These are phyloP conservation scores for Paraescarpia echinospica DNA, from an alignment of 1,140 invertebrate species.

Conservation along the genomic window DNA sequence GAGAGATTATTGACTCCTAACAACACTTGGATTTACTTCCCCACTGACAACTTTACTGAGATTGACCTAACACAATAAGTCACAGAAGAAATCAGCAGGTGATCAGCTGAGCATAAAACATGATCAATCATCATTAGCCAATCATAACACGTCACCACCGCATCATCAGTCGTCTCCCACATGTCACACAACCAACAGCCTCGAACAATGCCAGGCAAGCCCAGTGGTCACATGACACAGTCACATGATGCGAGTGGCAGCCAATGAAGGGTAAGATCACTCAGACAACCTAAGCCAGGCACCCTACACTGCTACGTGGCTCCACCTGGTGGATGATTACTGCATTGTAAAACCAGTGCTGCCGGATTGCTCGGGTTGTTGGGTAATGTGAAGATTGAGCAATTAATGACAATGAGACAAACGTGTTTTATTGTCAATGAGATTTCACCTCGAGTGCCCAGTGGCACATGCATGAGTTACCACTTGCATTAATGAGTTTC, in stretches of 20 bases:
- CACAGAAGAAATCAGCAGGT: neutral
- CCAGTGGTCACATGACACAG: neutral
- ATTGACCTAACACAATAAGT: neutral
- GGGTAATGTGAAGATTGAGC: neutral
- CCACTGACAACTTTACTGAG: neutral
- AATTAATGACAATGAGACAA: neutral
- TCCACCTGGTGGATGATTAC: neutral
- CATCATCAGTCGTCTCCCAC: neutral
- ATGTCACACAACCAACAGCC: neutral
- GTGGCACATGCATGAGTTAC: no score
- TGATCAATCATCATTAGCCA: no score
- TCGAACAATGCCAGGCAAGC: neutral
- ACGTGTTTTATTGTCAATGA: neutral
- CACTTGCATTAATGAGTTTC: no score
- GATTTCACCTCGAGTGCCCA: neutral
- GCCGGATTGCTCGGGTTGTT: neutral
- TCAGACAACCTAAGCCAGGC: conserved; percentile 46
- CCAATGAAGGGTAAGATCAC: conserved; percentile 47
- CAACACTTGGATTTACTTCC: neutral
- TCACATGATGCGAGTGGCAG: conserved; percentile 23
- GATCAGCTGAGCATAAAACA: no score
- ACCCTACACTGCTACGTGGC: conserved; percentile 25
- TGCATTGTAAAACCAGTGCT: neutral
- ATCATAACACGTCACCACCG: no score
- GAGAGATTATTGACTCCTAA: neutral